These are phyloP conservation scores for Apeira syringaria DNA, from an alignment of 2,888 invertebrate species.

Conservation along the genomic window DNA sequence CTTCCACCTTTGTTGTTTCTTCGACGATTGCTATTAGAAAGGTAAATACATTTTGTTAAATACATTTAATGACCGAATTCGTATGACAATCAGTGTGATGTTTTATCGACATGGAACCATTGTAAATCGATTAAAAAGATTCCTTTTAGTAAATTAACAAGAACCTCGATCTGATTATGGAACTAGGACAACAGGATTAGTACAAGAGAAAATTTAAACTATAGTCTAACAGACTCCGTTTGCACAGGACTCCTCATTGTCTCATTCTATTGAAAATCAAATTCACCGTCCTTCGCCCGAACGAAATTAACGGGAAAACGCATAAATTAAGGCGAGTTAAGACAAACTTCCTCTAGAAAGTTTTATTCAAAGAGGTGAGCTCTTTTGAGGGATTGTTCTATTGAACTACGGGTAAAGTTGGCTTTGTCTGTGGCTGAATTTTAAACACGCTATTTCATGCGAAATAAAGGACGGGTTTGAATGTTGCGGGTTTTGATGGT, in stretches of 20 bases:
- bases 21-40: conserved; percentile 6
- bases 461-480: conserved; percentile 29
- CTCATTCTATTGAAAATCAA: conserved; percentile 64
- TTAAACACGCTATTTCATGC: conserved; percentile 30
- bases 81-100: conserved; percentile 1
- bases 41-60: conserved; percentile 9
- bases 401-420: conserved; percentile 41
- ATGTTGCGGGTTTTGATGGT: conserved; percentile 12
- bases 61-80: conserved; percentile 6
- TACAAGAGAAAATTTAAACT: conserved; percentile 40
- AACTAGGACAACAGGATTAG: conserved; percentile 33
- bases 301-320: conserved; percentile 70
- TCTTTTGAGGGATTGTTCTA: conserved; percentile 63
- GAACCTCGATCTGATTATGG: conserved; percentile 31
- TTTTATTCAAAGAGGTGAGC: conserved; percentile 64
- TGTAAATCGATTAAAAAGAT: conserved; percentile 18
- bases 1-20: conserved; percentile 23
- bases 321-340: conserved; percentile 72
- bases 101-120: conserved; percentile 3
- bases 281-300: conserved; percentile 50
- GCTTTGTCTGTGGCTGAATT: conserved; percentile 24
- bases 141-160: conserved; percentile 15
- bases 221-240: conserved; percentile 43
- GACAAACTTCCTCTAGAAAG: conserved; percentile 61
- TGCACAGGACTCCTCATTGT: conserved; percentile 58